Percentiles rank a stretch among this genome's conserved stretches.
Conservation (phyloP, 2,888 invertebrate species). For the Crepidodera aurea region DNA sequence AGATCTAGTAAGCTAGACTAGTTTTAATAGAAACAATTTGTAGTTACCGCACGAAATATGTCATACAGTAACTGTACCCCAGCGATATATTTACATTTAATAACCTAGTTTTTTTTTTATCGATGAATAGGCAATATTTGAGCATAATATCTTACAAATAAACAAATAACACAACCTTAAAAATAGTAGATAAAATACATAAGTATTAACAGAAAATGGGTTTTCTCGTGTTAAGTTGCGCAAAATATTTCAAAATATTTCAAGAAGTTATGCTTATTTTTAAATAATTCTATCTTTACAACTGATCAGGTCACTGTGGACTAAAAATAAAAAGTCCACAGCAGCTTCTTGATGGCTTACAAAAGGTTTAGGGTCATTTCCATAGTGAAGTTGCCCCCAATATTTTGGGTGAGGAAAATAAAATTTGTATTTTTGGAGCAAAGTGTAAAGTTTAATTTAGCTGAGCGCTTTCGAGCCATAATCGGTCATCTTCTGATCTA, state of each 20-base stretch:
- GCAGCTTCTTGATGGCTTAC: neutral
- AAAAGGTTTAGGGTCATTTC: neutral
- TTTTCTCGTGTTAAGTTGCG: constrained; percentile 5
- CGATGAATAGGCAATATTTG: constrained; percentile 36
- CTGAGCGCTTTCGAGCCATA: too few relatives aligned
- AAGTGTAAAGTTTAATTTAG: too few relatives aligned
- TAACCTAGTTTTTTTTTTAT: constrained; percentile 20
- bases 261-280: too few relatives aligned
- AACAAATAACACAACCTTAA: constrained; percentile 34
- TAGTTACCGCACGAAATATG: constrained; percentile 52
- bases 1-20: constrained; percentile 39
- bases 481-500: too few relatives aligned
- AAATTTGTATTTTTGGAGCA: too few relatives aligned
- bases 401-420: too few relatives aligned
- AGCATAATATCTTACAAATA: constrained; percentile 36
- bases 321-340: too few relatives aligned
- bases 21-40: constrained; percentile 48
- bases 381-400: too few relatives aligned
- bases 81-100: constrained; percentile 35
- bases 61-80: constrained; percentile 56
- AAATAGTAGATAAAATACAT: constrained; percentile 26
- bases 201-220: constrained; percentile 13
- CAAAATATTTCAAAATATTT: too few relatives aligned
- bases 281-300: too few relatives aligned
- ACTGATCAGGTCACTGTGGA: too few relatives aligned